A percentile compares a stretch with the other conserved stretches of the same genome.
Evolutionary conservation across 2,113 vertebrate species (phyloP).

Genomic region (Labeo catla): DNA sequence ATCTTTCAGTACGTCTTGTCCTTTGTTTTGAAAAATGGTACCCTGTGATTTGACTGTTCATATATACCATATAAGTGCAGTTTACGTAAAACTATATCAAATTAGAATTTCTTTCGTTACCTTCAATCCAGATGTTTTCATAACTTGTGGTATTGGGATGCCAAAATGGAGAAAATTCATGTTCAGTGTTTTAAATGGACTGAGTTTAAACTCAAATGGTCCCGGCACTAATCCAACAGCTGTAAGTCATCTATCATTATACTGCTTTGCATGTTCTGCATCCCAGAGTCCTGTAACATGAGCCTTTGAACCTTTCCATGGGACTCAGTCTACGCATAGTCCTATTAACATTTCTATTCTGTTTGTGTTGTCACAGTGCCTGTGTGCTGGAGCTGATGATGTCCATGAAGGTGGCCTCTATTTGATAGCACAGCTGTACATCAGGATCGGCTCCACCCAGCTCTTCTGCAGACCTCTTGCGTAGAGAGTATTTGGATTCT

Average conservation of each 20-base stretch:
- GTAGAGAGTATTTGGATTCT: conserved; percentile 70
- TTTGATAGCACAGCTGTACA: conserved; percentile 91
- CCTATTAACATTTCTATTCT: not conserved
- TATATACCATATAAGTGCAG: not conserved
- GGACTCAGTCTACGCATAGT: not conserved
- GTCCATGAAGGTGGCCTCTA: conserved; percentile 93
- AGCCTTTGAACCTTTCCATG: not conserved
- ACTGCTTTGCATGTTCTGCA: not conserved
- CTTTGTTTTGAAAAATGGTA: not conserved
- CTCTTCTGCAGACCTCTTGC: conserved; percentile 78
- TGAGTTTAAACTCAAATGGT: not conserved
- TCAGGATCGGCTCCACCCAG: conserved; percentile 86
- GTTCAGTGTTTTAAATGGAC: not conserved
- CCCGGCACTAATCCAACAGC: not conserved
- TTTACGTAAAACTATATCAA: not conserved
- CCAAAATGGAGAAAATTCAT: not conserved
- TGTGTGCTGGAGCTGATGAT: conserved; percentile 92
- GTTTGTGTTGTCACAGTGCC: conserved; percentile 69
- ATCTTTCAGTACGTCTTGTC: not conserved
- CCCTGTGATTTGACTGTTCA: conserved; percentile 1
- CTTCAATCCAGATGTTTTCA: conserved; percentile 10
- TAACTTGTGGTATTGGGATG: conserved; percentile 5
- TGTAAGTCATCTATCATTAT: not conserved
- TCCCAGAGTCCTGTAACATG: not conserved
- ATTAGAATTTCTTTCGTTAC: not conserved